A percentile compares a stretch with the other conserved stretches of the same genome.
Evolutionary conservation across 2,888 invertebrate genomes (phyloP).

Genomic region (Ormyrus labotus): DNA sequence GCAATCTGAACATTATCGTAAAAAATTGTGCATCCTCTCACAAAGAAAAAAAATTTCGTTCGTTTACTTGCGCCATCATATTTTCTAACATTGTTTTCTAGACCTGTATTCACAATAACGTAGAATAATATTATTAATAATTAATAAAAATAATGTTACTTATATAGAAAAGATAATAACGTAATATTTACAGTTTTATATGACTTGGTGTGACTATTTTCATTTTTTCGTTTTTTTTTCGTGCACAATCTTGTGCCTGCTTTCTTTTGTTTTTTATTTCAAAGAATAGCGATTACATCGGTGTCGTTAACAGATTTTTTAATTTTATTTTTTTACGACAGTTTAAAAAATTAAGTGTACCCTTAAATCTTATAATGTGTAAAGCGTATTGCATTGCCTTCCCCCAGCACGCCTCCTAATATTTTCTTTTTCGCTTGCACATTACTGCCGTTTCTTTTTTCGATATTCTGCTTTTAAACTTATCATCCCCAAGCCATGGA

Average conservation of each 20-base stretch:
- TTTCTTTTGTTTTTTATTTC: slow-evolving; percentile 43
- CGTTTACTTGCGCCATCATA: slow-evolving; percentile 35
- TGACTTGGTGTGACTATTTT: slow-evolving; percentile 76
- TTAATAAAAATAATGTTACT: slow-evolving; percentile 56
- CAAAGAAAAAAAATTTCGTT: slow-evolving; percentile 27
- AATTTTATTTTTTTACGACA: slow-evolving; percentile 56
- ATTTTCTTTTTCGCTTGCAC: slow-evolving; percentile 52
- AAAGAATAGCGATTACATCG: slow-evolving; percentile 53
- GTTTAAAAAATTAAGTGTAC: slow-evolving; percentile 67
- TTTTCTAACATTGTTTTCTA: slow-evolving; percentile 27
- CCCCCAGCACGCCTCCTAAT: slow-evolving; percentile 77
- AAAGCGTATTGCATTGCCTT: slow-evolving; percentile 85
- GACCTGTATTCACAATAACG: slow-evolving; percentile 50
- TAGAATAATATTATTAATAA: slow-evolving; percentile 52
- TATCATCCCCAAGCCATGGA: slow-evolving; percentile 12
- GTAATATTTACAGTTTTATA: slow-evolving; percentile 71
- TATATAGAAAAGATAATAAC: slow-evolving; percentile 55
- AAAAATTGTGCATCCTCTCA: slow-evolving; percentile 38
- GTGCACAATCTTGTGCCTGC: slow-evolving; percentile 57
- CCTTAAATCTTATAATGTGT: slow-evolving; percentile 74
- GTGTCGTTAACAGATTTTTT: slow-evolving; percentile 53
- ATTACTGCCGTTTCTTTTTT: slow-evolving; percentile 45
- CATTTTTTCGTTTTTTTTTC: slow-evolving; percentile 64
- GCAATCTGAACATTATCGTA: slow-evolving; percentile 42
- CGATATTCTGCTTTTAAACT: slow-evolving; percentile 24